phyloP scores from a whole-genome alignment of 2,888 invertebrate genomes.

The Oscheius sp. region DNA sequence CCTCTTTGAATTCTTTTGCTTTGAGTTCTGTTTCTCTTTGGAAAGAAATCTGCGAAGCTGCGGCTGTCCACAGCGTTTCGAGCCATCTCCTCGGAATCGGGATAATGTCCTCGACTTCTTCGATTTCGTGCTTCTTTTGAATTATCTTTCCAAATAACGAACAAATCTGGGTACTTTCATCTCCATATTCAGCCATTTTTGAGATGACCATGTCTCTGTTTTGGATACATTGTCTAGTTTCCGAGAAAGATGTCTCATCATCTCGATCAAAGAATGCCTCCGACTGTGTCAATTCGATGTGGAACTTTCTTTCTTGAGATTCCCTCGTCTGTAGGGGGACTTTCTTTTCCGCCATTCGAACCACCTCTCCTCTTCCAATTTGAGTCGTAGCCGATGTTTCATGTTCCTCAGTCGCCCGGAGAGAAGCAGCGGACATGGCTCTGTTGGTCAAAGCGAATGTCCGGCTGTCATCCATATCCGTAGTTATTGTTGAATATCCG shows the following conservation, averaged over 20 bases:
- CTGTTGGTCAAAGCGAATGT: conserved; percentile 40
- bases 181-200: conserved; percentile 50
- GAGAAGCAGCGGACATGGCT: conserved; percentile 39
- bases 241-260: conserved; percentile 46
- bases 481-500: conserved; percentile 43
- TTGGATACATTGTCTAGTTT: conserved; percentile 39
- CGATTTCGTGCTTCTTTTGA: conserved; percentile 54
- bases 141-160: conserved; percentile 54
- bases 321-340: conserved; percentile 39
- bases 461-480: conserved; percentile 45
- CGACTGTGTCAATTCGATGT: conserved; percentile 53
- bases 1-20: background rate
- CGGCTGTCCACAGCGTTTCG: conserved; percentile 48
- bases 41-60: conserved; percentile 37
- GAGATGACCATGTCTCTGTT: conserved; percentile 41
- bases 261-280: conserved; percentile 48
- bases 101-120: conserved; percentile 47
- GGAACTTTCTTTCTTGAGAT: conserved; percentile 52
- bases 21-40: conserved; percentile 31
- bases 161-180: conserved; percentile 54
- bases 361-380: conserved; percentile 48
- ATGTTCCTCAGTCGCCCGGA: conserved; percentile 44
- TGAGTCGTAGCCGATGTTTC: conserved; percentile 42
- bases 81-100: conserved; percentile 51
- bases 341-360: conserved; percentile 31